Evolutionary conservation across 2,888 invertebrate genomes (phyloP).

Genomic region (Urechis unicinctus): DNA sequence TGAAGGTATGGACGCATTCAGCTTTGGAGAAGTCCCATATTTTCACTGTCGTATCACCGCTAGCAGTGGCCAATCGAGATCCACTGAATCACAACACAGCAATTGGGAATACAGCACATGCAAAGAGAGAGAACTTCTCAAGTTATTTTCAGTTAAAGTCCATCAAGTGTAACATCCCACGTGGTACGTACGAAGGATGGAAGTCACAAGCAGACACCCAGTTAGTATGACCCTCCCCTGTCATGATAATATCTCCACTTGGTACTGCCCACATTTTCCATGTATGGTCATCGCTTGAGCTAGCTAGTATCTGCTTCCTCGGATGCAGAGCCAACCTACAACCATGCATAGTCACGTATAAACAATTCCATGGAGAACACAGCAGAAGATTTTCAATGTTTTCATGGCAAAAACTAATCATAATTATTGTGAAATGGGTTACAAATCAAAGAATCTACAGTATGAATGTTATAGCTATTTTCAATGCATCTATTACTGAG

Average conservation of each 20-base stretch:
- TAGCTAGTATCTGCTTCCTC: slow-evolving; percentile 46
- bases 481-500: no score
- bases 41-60: slow-evolving; percentile 50
- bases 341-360: no score
- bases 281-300: slow-evolving; percentile 48
- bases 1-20: slow-evolving; percentile 49
- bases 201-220: slow-evolving; percentile 51
- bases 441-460: no score
- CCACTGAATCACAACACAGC: slow-evolving; percentile 29
- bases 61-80: slow-evolving; percentile 43
- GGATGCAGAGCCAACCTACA: slow-evolving; percentile 49
- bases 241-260: slow-evolving; percentile 47
- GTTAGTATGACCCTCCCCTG: slow-evolving; percentile 50
- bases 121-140: no score
- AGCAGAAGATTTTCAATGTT: no score
- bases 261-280: slow-evolving; percentile 52
- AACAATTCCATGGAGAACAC: no score
- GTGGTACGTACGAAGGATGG: slow-evolving; percentile 47
- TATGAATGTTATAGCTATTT: no score
- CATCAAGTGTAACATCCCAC: no score
- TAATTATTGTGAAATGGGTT: no score
- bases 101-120: no score
- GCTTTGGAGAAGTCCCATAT: slow-evolving; percentile 50
- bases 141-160: no score
- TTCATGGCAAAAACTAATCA: no score